Conservation (phyloP, 2,113 vertebrate species). For the Psittacula cyanocephala region DNA sequence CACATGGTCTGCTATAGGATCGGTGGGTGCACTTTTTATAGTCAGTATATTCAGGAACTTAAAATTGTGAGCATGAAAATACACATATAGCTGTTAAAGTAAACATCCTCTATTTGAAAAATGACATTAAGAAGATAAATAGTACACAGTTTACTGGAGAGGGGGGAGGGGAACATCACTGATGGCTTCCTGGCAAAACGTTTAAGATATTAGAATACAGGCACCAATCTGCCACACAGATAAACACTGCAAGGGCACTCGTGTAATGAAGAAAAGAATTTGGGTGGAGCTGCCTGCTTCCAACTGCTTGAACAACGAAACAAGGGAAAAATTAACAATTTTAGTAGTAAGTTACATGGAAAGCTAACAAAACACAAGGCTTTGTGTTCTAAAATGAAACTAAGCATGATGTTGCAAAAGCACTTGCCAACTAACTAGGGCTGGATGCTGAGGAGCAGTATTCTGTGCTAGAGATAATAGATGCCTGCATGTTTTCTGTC, state of each 20-base stretch:
- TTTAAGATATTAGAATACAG: neutral
- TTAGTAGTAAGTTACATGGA: neutral
- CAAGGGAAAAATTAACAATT: neutral
- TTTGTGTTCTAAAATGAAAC: neutral
- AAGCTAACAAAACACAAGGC: neutral
- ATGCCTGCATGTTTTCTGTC: neutral
- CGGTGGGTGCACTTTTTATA: neutral
- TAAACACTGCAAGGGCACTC: neutral
- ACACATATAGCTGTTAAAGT: neutral
- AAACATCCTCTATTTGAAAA: neutral
- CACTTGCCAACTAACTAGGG: accelerated
- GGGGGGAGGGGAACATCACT: neutral
- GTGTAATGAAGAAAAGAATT: neutral
- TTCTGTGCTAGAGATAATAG: neutral
- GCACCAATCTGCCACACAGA: neutral
- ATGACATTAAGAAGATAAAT: neutral
- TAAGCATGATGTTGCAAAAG: neutral
- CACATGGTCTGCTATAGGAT: neutral
- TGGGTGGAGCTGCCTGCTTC: slow-evolving; percentile 8
- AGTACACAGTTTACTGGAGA: neutral
- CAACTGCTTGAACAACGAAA: slow-evolving; percentile 6
- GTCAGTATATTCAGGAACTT: neutral
- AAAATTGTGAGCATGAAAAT: neutral
- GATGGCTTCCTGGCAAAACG: neutral
- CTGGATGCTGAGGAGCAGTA: neutral